Evolutionary conservation across 2,113 vertebrate species (phyloP).

Genomic region (Rhipidura dahli): DNA sequence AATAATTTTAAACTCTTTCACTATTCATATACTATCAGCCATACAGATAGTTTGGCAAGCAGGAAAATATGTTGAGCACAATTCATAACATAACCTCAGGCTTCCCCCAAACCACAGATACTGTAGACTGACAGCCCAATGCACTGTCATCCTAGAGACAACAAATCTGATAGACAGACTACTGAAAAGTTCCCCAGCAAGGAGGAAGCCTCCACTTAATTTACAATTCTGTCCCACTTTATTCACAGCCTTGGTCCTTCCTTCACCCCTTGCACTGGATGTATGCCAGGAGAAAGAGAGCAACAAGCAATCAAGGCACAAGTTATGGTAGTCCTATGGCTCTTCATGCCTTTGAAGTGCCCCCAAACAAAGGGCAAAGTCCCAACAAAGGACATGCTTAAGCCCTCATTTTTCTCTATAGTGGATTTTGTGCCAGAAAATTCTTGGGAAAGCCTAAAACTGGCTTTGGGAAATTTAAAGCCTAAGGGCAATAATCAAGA

Average conservation of each 20-base stretch:
- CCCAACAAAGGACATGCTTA: background rate
- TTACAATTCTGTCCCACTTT: background rate
- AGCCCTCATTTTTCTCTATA: background rate
- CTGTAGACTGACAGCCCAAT: background rate
- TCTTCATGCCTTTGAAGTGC: background rate
- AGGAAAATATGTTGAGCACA: background rate
- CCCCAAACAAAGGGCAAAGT: background rate
- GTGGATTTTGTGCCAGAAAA: background rate
- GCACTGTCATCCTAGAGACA: background rate
- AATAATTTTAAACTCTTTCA: background rate
- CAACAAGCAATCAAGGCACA: background rate
- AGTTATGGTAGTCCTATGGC: background rate
- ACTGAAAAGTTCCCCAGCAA: background rate
- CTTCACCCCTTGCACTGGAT: background rate
- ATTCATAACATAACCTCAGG: background rate
- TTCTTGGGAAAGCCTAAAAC: background rate
- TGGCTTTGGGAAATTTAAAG: background rate
- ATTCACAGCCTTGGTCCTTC: background rate
- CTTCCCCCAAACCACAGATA: background rate
- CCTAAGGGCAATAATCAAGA: background rate
- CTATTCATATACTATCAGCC: background rate
- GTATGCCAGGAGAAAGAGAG: background rate
- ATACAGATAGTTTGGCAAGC: background rate
- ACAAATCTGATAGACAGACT: background rate
- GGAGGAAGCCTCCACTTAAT: background rate